These are phyloP conservation scores for Lamprologus sp. DNA, from an alignment of 2,113 vertebrate species.

Conservation along the genomic window DNA sequence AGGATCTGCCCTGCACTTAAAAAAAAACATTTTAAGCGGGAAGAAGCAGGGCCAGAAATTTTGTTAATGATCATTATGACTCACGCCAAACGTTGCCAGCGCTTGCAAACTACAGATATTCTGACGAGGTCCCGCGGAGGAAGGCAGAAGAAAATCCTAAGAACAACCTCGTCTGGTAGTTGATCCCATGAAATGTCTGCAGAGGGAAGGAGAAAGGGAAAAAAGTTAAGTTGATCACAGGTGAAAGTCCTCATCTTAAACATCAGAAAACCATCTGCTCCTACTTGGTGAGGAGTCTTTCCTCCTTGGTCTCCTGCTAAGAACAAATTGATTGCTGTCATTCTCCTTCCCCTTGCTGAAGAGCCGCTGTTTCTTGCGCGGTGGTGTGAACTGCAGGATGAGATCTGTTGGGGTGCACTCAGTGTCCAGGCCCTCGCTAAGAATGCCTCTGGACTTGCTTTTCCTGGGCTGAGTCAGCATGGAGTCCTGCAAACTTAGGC, in stretches of 20 bases:
- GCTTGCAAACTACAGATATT: slow-evolving; percentile 73
- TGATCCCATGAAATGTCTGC: slow-evolving; percentile 81
- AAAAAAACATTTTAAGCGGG: background rate
- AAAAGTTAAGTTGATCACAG: background rate
- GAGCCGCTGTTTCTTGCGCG: slow-evolving; percentile 66
- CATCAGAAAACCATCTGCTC: background rate
- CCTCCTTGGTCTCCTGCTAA: slow-evolving; percentile 69
- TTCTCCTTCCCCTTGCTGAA: slow-evolving; percentile 70
- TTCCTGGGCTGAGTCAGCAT: slow-evolving; percentile 22
- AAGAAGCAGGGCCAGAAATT: background rate
- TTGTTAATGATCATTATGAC: slow-evolving; percentile 9
- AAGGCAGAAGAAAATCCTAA: slow-evolving; percentile 78
- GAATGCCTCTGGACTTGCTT: background rate
- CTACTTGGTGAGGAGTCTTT: slow-evolving; percentile 49
- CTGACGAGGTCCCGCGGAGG: slow-evolving; percentile 79
- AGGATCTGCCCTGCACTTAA: background rate
- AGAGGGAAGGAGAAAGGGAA: background rate
- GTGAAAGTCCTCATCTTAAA: background rate
- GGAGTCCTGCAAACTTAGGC: slow-evolving; percentile 58
- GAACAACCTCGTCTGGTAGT: slow-evolving; percentile 86
- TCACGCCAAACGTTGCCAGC: slow-evolving; percentile 85
- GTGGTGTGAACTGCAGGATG: slow-evolving; percentile 68
- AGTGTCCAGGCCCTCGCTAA: slow-evolving; percentile 60
- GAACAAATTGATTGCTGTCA: slow-evolving; percentile 66
- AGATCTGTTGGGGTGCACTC: slow-evolving; percentile 81